Evolutionary conservation across 2,888 invertebrate genomes (phyloP), one percentile per base, ranked within the genome.

Genomic region (Helobdella robusta): DNA sequence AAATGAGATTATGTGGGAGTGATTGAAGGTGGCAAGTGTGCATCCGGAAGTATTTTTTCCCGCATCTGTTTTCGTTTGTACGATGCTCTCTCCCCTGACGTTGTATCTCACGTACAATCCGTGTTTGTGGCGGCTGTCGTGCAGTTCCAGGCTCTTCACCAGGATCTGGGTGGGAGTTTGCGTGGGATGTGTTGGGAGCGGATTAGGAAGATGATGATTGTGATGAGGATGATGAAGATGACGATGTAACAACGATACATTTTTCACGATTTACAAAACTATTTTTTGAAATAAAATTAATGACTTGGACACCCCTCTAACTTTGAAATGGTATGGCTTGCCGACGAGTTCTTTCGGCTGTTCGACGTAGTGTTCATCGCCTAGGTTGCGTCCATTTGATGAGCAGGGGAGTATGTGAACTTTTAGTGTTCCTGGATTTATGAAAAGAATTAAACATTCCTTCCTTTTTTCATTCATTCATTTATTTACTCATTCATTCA

Each of bases 241-340:
- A n/a, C n/a, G n/a, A n/a, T n/a, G n/a, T n/a, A n/a, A n/a, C n/a
- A n/a, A 18, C 18, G 44, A 44, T 15, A 44, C 11, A 44, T 8
- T 52, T 44, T 15, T 44, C 23, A 52, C 52, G n/a, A n/a, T n/a
- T n/a, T n/a, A n/a, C n/a, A n/a, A n/a, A n/a, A n/a, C n/a, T n/a
- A n/a, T n/a, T n/a, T n/a, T n/a, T n/a, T n/a, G n/a, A n/a, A n/a
- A n/a, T n/a, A n/a, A n/a, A n/a, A n/a, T n/a, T n/a, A n/a, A n/a
- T n/a, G n/a, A n/a, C n/a, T n/a, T n/a, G n/a, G n/a, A n/a, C n/a
- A n/a, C n/a, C n/a, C n/a, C 25, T n/a, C 3, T 66, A 46, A 79
- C 79, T 74, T 79, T 78, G 69, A 79, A 78, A 65, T 76, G 73
- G 65, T 74, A 79, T 4, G 77, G 75, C 69, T 76, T 76, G 0